Base-by-base conservation (phyloP, 2,113 vertebrate genomes). In the Podarcis cretensis region DNA sequence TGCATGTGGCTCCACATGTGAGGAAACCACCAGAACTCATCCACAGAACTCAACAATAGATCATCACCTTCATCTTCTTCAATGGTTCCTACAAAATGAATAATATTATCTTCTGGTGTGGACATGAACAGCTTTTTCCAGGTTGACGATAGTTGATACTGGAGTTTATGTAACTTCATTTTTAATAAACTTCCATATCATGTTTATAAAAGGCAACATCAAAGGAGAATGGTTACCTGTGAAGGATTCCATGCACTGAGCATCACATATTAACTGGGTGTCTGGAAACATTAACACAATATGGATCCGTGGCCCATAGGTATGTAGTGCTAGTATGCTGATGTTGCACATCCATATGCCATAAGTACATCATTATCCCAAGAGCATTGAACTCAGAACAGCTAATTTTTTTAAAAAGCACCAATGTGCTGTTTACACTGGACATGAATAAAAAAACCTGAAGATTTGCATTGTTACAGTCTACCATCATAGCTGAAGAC, bases 1-100 rank as follows among this genome's bases (percentile, higher is more conserved):
- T 99, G 98, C 98, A 99, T 99, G 94, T 99, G 99, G 90, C 98
- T 99, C 98, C 98, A 99, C 99, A 99, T 99, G 94, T 99, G 98
- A 79, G 98, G 99, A 87, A 99, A 99, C 99, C 99, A 99, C 99
- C 99, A 99, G 97, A 99, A 99, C 92, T 99, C 98, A 80, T 98
- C 95, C 81, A 99, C 98, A 12, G 98, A 98, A 35, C 96, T 95
- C 90, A 99, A 91, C 79, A 99, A 93, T 76, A 99, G 96, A 94
- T 99, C 99, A n/a, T 99, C 99, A 0, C 99, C 99, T 90, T 98
- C 97, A 68, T 99, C 98, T 86, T 99, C 99, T 75, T 99, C 98
- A 57, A 96, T 96, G 0, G 98, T 99, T n/a, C 99, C 99, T 99
- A 76, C 0, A 88, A 74, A 37, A 35, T 37, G 73, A 35, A 35